Evolutionary conservation across 2,888 invertebrate genomes (phyloP), one percentile per base, ranked within the genome.

Genomic region (Meloe dianella): DNA sequence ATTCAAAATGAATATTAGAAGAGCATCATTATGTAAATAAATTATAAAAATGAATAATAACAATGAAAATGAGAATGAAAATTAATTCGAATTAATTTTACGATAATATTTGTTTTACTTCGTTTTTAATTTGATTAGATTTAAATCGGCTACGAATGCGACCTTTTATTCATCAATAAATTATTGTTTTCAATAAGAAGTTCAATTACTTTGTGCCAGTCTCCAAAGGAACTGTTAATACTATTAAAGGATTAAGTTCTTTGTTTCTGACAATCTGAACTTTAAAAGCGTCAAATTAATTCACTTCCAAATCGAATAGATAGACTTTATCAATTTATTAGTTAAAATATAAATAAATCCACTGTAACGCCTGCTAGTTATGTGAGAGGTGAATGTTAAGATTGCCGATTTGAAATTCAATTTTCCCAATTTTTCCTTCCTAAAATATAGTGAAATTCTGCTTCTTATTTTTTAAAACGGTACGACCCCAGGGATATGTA

Each of bases 401-500:
- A 27, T 12, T 59, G 17, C n/a, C 62, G 60, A 60, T 66, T 68
- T 71, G 69, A 71, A 71, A 73, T 74, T 74, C 72, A 72, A 72
- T 74, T 71, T 73, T 71, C 72, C 64, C 68, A 65, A 67, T 60
- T 65, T 57, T 71, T 71, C 67, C 63, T 65, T 63, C 66, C 58
- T 63, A 41, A 41, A 61, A 61, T 61, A 63, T 68, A 69, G 70
- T 71, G 68, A 71, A 73, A 72, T 65, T 67, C 65, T 59, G 67
- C 1, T 41, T 41, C 17, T 41, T 35, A 10, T 35, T 69, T 71
- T 70, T 66, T 70, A 73, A 24, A 71, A 68, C 66, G 71, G 74
- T 73, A 68, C 62, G 69, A 64, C 76, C 73, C 75, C 56, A 63
- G 76, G 75, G 76, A 76, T 73, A 66, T 74, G 73, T 74, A 76